Evolutionary conservation across 2,888 invertebrate genomes (phyloP).

Genomic region (Spicauda simplicius): DNA sequence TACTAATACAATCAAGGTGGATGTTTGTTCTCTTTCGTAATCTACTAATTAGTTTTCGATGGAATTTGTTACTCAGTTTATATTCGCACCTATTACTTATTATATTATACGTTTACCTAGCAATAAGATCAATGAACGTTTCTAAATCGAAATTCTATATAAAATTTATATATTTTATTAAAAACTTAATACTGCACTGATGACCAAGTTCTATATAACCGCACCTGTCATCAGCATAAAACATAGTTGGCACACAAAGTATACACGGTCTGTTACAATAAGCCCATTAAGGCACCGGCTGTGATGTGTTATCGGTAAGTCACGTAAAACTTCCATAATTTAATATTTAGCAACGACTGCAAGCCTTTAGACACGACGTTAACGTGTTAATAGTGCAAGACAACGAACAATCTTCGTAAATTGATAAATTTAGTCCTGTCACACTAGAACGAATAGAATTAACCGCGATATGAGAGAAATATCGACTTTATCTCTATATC

Average conservation of each 20-base stretch:
- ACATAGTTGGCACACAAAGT: slow-evolving; percentile 30
- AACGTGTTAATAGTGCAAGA: slow-evolving; percentile 76
- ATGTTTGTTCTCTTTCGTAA: too few species aligned
- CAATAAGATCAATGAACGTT: too few species aligned
- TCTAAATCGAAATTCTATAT: too few species aligned
- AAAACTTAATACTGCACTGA: not conserved
- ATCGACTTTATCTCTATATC: slow-evolving; percentile 44
- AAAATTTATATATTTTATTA: too few species aligned
- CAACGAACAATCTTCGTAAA: slow-evolving; percentile 74
- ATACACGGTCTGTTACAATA: slow-evolving; percentile 8
- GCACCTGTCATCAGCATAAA: not conserved
- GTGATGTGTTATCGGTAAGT: slow-evolving; percentile 48
- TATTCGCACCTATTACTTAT: too few species aligned
- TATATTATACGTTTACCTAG: too few species aligned
- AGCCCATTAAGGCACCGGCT: slow-evolving; percentile 33
- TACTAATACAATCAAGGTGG: too few species aligned
- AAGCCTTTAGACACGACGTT: slow-evolving; percentile 57
- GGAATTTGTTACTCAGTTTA: too few species aligned
- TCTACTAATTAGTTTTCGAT: too few species aligned
- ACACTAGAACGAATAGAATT: slow-evolving; percentile 59
- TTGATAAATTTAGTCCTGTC: slow-evolving; percentile 76
- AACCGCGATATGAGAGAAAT: slow-evolving; percentile 39
- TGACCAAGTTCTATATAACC: not conserved
- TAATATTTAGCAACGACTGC: slow-evolving; percentile 68
- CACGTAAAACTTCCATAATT: slow-evolving; percentile 64